Conservation (phyloP, 2,113 vertebrate species). For the Solea senegalensis region DNA sequence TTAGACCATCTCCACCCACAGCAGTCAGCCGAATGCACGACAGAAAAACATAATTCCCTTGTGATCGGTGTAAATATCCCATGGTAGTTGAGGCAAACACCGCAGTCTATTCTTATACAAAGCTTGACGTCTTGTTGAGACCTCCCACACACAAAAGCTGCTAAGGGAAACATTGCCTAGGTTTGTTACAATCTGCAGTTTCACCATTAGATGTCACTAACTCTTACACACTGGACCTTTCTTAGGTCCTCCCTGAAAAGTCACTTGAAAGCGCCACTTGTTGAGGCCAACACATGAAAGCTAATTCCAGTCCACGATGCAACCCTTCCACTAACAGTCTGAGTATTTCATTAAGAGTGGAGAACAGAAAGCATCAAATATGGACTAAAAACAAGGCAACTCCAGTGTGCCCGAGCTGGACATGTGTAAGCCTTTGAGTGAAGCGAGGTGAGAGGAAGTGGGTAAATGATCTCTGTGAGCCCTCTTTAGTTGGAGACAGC, state of each 20-base stretch:
- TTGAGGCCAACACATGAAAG: conserved; percentile 45
- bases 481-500: conserved; percentile 23
- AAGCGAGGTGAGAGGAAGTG: conserved; percentile 25
- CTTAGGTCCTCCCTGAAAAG: conserved; percentile 50
- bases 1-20: conserved; percentile 38
- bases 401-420: conserved; percentile 14
- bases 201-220: conserved; percentile 44
- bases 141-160: too few species aligned
- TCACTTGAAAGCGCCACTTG: conserved; percentile 42
- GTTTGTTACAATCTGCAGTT: conserved; percentile 56
- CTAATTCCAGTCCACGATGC: conserved; percentile 32
- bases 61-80: too few species aligned
- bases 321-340: conserved; percentile 30
- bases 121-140: too few species aligned
- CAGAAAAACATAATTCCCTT: too few species aligned
- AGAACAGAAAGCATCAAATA: conserved; percentile 47
- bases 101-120: too few species aligned
- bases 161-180: conserved; percentile 15
- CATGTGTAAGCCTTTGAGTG: conserved; percentile 19
- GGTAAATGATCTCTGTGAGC: conserved; percentile 40
- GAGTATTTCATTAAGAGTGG: conserved; percentile 54
- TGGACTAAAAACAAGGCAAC: conserved; percentile 37
- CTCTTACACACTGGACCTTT: conserved; percentile 26
- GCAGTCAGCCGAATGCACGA: too few species aligned
- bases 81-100: too few species aligned